These are phyloP conservation scores for Halcyon malimbica DNA, from an alignment of 2,113 vertebrate species.

Conservation along the genomic window DNA sequence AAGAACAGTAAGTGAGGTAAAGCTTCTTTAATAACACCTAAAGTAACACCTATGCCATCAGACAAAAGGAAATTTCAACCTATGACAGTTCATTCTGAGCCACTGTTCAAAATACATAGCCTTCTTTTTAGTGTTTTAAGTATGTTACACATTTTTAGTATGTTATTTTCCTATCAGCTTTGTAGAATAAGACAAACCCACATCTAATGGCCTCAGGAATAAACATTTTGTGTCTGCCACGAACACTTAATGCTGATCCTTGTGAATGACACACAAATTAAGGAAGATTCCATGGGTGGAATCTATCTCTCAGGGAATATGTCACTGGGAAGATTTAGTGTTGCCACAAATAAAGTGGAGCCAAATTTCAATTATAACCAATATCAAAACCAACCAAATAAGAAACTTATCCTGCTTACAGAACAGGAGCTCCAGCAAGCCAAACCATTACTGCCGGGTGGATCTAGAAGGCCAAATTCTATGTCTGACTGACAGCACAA, in stretches of 20 bases:
- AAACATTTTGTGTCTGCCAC: background rate
- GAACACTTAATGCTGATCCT: background rate
- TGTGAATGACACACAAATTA: background rate
- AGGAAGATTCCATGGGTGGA: background rate
- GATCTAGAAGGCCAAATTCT: background rate
- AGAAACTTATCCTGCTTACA: background rate
- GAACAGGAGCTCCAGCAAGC: background rate
- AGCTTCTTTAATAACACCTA: background rate
- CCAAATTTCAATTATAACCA: background rate
- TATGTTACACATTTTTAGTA: background rate
- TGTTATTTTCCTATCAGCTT: background rate
- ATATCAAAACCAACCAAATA: background rate
- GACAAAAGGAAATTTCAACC: background rate
- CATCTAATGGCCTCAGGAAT: background rate
- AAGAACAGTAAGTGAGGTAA: background rate
- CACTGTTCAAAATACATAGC: background rate
- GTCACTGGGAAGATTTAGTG: background rate
- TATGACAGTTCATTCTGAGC: background rate
- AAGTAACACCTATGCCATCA: background rate
- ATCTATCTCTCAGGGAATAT: background rate
- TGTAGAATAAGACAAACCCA: background rate
- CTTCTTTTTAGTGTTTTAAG: background rate
- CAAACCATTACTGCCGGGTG: background rate
- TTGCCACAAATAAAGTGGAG: background rate
- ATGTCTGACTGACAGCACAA: background rate